Percentiles rank a stretch among this genome's conserved stretches.
Evolutionary conservation across 2,113 vertebrate genomes (phyloP).

Genomic region (Acanthisitta chloris): DNA sequence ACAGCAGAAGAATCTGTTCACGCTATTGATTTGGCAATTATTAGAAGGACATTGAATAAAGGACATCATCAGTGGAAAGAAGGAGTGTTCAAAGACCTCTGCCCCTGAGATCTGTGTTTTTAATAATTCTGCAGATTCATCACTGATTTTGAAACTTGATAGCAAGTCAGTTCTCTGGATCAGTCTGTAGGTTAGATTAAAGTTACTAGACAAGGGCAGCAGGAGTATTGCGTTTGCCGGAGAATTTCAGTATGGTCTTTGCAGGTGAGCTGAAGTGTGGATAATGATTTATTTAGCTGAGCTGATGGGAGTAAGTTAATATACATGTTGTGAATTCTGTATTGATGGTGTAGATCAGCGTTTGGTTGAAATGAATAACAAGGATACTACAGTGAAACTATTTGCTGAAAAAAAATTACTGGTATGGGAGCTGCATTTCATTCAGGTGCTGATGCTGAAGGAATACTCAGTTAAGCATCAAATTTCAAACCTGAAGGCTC

Average conservation of each 20-base stretch:
- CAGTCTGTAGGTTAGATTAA: not conserved
- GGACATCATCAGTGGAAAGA: not conserved
- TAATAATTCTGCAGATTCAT: not conserved
- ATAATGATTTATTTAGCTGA: not conserved
- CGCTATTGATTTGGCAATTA: slow-evolving; percentile 23
- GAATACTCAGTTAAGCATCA: not conserved
- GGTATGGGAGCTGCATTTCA: not conserved
- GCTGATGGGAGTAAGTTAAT: not conserved
- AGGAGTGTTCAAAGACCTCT: not conserved
- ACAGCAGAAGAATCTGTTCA: not conserved
- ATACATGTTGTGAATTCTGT: not conserved
- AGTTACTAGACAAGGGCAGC: not conserved
- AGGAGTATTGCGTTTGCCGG: not conserved
- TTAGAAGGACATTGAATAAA: not conserved
- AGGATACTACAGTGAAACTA: not conserved
- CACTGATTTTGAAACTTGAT: not conserved
- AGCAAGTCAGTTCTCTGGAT: not conserved
- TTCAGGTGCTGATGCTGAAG: not conserved
- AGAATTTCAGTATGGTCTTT: not conserved
- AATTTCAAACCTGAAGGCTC: not conserved
- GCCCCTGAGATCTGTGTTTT: not conserved
- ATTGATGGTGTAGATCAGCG: not conserved
- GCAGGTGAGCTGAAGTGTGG: not conserved
- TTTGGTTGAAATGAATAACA: not conserved
- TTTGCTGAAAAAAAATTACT: not conserved